Conservation (phyloP, 1,140 invertebrate genomes). For the Drosophila littoralis region DNA sequence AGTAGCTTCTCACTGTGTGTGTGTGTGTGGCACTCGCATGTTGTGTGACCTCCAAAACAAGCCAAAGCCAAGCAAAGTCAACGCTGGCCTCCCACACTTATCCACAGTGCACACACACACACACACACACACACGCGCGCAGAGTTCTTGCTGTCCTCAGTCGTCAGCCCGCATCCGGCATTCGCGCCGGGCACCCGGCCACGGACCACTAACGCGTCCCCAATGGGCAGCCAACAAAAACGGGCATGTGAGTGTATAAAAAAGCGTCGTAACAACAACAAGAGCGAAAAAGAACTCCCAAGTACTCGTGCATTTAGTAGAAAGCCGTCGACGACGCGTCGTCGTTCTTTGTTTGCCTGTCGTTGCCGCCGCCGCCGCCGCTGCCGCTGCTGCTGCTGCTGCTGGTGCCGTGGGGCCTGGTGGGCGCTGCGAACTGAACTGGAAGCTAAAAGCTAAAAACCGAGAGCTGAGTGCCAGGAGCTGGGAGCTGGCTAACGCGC, state of each 20-base stretch:
- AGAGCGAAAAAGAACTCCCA: constrained; percentile 37
- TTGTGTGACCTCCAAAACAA: constrained; percentile 75
- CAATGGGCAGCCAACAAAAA: constrained; percentile 80
- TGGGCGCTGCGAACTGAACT: constrained; percentile 18
- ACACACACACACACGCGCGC: not conserved
- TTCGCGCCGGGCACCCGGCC: constrained; percentile 44
- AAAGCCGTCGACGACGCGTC: constrained; percentile 45
- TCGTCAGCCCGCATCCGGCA: constrained; percentile 40
- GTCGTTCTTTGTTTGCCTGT: constrained; percentile 65
- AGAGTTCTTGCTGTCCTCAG: constrained; percentile 1
- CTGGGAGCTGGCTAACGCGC: constrained; percentile 43
- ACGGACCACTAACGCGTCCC: constrained; percentile 81
- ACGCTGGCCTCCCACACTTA: constrained; percentile 57
- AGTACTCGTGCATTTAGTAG: constrained; percentile 80
- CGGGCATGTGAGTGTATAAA: constrained; percentile 67
- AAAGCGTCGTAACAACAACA: constrained; percentile 44
- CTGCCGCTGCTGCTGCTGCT: too few relatives aligned
- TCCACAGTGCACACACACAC: constrained; percentile 40
- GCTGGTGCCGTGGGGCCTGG: constrained; percentile 10
- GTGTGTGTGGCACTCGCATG: constrained; percentile 22
- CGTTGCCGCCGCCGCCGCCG: constrained; percentile 13
- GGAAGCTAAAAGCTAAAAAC: constrained; percentile 24
- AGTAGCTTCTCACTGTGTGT: constrained; percentile 21
- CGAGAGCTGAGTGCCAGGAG: not conserved
- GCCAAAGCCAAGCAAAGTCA: constrained; percentile 74